Base-by-base conservation (phyloP, 2,888 invertebrate species). In the Acanthoscelides obtectus region DNA sequence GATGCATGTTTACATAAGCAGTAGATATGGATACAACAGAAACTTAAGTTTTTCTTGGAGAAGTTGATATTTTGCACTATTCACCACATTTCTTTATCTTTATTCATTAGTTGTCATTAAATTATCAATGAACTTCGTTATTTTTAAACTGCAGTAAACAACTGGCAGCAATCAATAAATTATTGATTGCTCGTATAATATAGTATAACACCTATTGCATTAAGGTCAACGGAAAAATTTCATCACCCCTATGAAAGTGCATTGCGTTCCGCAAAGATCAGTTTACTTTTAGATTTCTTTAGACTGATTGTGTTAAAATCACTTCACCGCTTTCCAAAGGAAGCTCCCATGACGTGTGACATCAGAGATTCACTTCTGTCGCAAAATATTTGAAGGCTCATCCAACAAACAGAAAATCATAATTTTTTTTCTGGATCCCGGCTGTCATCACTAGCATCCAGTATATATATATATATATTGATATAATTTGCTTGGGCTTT, bases 121-220 rank as follows among this genome's bases (percentile, higher is more conserved):
- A 45, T 45, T 45, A 45, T 74, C 74, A 74, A 72, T 73, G 73
- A 73, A 73, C 75, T 74, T 72, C 66, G 70, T 72, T 72, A 71
- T 74, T 74, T 75, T 73, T 69, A 73, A 75, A 68, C 68, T 66
- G 65, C 45, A 72, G 74, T 74, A 72, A 77, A 77, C 71, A 74
- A 73, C 72, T 72, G 70, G 67, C 73, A 73, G 71, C 73, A 73
- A 17, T 45, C 45, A 45, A 45, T 45, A 45, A 45, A 45, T 45
- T n/a, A n/a, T n/a, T 45, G 45, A 45, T 45, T 45, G 17, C 45
- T 6, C 45, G 12, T 45, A 45, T 45, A 45, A 45, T 45, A 6
- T 45, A 45, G 17, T 45, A 6, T 17, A 45, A 45, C 45, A 45
- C 45, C 45, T 45, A 45, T 45, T 45, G 45, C 45, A 45, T 45